These are phyloP conservation scores for Sinotaia quadrata DNA, from an alignment of 2,888 invertebrate genomes.

Conservation along the genomic window DNA sequence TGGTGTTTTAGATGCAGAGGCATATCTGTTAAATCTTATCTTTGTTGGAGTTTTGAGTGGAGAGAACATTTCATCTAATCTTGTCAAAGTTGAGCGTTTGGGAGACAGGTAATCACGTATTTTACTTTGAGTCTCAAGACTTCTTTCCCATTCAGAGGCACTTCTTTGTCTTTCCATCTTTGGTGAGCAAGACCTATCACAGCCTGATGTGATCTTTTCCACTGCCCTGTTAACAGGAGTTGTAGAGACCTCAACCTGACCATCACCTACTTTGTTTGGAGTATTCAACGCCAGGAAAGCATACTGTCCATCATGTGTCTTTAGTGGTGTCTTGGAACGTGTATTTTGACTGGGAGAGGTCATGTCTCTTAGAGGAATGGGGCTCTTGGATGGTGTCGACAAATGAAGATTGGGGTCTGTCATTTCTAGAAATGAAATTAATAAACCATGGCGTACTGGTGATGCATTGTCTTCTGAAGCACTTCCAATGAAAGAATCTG, in stretches of 20 bases:
- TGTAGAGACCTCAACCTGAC: neutral
- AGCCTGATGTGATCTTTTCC: neutral
- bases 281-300: too few species aligned
- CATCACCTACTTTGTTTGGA: neutral
- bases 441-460: too few species aligned
- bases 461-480: too few species aligned
- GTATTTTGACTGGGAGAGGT: too few species aligned
- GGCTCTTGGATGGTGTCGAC: too few species aligned
- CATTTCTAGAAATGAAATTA: too few species aligned
- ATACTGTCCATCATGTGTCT: too few species aligned
- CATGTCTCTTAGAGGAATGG: too few species aligned
- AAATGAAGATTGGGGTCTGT: too few species aligned
- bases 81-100: neutral
- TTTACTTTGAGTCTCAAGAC: neutral
- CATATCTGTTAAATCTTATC: neutral
- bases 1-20: conserved; percentile 26
- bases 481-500: too few species aligned
- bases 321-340: too few species aligned
- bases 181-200: neutral
- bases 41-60: conserved; percentile 6
- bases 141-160: neutral
- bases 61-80: neutral
- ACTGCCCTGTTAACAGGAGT: neutral
- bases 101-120: conserved; percentile 1
- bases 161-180: too few species aligned